phyloP scores from a whole-genome alignment of 1,140 invertebrate genomes.

The Anastrepha obliqua region DNA sequence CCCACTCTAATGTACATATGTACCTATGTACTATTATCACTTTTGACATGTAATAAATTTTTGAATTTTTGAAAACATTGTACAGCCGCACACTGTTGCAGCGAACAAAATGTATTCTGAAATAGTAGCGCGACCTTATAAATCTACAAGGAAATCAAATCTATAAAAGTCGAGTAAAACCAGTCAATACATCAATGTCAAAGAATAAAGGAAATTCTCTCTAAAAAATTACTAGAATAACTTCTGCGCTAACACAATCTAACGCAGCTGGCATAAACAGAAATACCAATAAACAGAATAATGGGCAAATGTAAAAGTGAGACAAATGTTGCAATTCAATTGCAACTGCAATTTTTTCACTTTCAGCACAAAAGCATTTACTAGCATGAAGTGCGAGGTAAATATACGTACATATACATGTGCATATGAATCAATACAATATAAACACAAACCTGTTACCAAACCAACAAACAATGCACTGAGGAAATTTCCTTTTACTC shows the following conservation, averaged over 20 bases:
- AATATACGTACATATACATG: background rate
- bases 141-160: background rate
- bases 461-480: slow-evolving; percentile 1
- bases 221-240: background rate
- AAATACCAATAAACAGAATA: background rate
- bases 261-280: slow-evolving; percentile 6
- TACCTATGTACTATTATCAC: too few species aligned
- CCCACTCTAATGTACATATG: too few species aligned
- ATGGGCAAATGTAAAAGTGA: slow-evolving; percentile 26
- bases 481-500: slow-evolving; percentile 9
- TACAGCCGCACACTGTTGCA: too few species aligned
- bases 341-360: background rate
- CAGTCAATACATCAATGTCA: slow-evolving; percentile 50
- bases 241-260: background rate
- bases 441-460: background rate
- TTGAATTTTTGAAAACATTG: too few species aligned
- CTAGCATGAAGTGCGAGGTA: background rate
- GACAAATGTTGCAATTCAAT: slow-evolving; percentile 49
- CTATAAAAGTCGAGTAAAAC: background rate
- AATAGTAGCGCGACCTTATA: background rate
- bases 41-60: too few species aligned
- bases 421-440: background rate
- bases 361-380: slow-evolving; percentile 24
- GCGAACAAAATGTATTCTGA: background rate
- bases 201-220: background rate